Evolutionary conservation across 1,140 invertebrate species (phyloP).

Genomic region (Acyrthosiphon pisum): DNA sequence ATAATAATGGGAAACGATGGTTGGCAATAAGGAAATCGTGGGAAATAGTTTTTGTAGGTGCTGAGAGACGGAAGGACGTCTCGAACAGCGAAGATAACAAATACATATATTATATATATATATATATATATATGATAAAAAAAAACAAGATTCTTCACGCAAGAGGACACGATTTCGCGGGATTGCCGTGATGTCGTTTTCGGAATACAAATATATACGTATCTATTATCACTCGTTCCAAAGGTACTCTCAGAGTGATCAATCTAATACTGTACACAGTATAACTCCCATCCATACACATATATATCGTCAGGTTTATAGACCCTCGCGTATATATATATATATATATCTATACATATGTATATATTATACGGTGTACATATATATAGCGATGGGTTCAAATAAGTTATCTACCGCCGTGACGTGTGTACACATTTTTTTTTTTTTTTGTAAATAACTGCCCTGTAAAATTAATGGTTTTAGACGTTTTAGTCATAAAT

Average conservation of each 20-base stretch:
- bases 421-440: slow-evolving; percentile 8
- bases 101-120: too few relatives aligned
- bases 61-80: too few relatives aligned
- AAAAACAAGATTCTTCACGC: not conserved
- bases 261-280: not conserved
- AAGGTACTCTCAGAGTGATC: not conserved
- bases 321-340: not conserved
- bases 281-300: not conserved
- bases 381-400: not conserved
- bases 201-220: slow-evolving; percentile 18
- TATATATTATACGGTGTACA: not conserved
- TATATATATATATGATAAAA: not conserved
- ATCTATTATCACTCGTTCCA: not conserved
- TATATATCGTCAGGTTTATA: not conserved
- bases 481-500: not conserved
- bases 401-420: not conserved
- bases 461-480: not conserved
- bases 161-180: slow-evolving; percentile 26
- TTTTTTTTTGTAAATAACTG: not conserved
- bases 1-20: not conserved
- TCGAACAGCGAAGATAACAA: not conserved
- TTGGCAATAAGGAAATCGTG: not conserved
- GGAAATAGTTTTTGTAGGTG: not conserved
- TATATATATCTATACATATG: not conserved
- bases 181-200: not conserved